Evolutionary conservation across 2,797 vertebrate genomes (phyloP).

Genomic region (Petrocephalus schoutedeni): DNA sequence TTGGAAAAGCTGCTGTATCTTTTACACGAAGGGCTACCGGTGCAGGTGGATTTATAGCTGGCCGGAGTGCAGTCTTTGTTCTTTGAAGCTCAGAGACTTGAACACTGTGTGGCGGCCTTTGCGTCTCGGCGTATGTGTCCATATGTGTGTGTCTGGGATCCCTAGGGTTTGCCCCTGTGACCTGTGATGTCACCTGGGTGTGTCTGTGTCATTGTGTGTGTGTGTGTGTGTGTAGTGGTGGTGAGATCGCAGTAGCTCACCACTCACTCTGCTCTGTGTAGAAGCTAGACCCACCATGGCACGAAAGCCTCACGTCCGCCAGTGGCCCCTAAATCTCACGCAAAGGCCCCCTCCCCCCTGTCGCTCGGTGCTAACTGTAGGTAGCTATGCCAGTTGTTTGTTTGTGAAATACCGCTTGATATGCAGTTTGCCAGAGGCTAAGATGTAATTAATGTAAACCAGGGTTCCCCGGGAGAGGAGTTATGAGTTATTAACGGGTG

Average conservation of each 20-base stretch:
- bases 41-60: not conserved
- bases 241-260: not conserved
- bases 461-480: conserved; percentile 55
- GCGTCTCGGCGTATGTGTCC: not conserved
- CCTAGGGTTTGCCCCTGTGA: not conserved
- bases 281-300: not conserved
- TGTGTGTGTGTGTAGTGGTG: not conserved
- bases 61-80: not conserved
- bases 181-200: not conserved
- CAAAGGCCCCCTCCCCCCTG: conserved; percentile 37
- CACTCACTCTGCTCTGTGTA: not conserved
- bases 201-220: not conserved
- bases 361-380: conserved; percentile 58
- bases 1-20: not conserved
- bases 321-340: conserved; percentile 39
- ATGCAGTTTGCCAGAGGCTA: conserved; percentile 67
- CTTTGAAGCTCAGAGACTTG: not conserved
- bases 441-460: conserved; percentile 74
- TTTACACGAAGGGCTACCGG: not conserved
- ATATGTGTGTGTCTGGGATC: not conserved
- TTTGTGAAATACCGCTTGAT: conserved; percentile 65
- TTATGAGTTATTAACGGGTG: conserved; percentile 63
- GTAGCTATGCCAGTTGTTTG: conserved; percentile 67
- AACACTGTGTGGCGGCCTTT: not conserved
- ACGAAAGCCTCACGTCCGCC: conserved; percentile 20